Evolutionary conservation across 2,113 vertebrate genomes (phyloP), one percentile per base, ranked within the genome.

Genomic region (Butorides virescens): DNA sequence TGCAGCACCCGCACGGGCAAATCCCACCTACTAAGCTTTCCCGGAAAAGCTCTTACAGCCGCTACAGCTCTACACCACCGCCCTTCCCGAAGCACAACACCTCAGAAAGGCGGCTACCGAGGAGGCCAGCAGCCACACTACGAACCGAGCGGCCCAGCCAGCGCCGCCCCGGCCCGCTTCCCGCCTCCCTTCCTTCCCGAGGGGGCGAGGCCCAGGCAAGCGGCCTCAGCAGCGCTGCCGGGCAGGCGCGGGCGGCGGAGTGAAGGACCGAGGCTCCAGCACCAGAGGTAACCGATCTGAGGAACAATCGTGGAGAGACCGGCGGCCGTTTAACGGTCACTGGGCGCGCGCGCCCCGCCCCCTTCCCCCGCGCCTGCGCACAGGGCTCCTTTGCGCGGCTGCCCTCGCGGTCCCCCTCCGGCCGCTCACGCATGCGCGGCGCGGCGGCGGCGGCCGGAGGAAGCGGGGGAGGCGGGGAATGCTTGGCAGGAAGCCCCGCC

Each of bases 321-420:
- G 2, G 11, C 32, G 1, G 0, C 37, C 26, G 1, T 10, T 13
- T 5, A 25, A 16, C 14, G 7, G 9, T 1, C 53, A 3, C 53
- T 7, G 21, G 7, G 29, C 44, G n/a, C 46, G 15, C 52, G 42
- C 34, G 21, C 52, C 42, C 15, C 20, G 22, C 32, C 21, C n/a
- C 13, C 15, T 13, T 6, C 47, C 39, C 10, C 19, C 13, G 9
- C 74, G 47, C 65, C 47, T 62, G 74, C 56, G 56, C 74, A 25
- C 68, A 22, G 12, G 8, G 46, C 30, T 3, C 65, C 22, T 16
- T 42, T 21, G 21, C 39, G 21, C 65, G 37, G 8, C 56, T 17
- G 37, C 13, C 59, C 59, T 34, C 36, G 13, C 44, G 5, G 44
- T 32, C 19, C 47, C 47, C 56, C 42, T 18, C 26, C 20, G 39